Conservation (phyloP, 2,888 invertebrate genomes). For the Scaptomyza cyrtandrae region DNA sequence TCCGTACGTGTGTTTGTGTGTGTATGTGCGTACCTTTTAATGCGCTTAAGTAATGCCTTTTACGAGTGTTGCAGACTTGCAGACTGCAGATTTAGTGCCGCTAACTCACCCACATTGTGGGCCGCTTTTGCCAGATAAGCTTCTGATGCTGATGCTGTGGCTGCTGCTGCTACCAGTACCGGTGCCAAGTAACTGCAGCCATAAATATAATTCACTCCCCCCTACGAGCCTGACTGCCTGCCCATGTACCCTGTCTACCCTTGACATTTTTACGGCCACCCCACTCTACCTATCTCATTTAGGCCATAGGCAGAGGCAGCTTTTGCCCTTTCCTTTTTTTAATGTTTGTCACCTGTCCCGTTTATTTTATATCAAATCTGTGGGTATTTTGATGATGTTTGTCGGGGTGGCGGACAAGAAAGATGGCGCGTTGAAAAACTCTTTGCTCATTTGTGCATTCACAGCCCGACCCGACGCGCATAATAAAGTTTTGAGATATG, state of each 20-base stretch:
- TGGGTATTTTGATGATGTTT: conserved; percentile 52
- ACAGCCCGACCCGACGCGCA: conserved; percentile 49
- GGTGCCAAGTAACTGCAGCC: conserved; percentile 54
- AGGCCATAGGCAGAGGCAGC: conserved; percentile 35
- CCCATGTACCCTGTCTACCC: conserved; percentile 39
- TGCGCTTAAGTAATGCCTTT: conserved; percentile 65
- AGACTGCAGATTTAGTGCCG: conserved; percentile 67
- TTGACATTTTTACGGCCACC: conserved; percentile 53
- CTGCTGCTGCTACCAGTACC: conserved; percentile 19
- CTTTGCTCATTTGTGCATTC: conserved; percentile 51
- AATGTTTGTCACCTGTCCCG: conserved; percentile 74
- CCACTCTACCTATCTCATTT: conserved; percentile 56
- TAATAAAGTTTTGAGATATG: conserved; percentile 79
- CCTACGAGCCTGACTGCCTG: conserved; percentile 21
- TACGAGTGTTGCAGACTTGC: conserved; percentile 62
- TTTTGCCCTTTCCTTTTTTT: conserved; percentile 39
- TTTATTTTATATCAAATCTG: conserved; percentile 75
- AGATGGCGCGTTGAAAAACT: conserved; percentile 31
- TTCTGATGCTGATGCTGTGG: conserved; percentile 20
- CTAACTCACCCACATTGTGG: conserved; percentile 59
- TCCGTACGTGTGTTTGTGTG: conserved; percentile 5
- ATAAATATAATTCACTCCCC: conserved; percentile 77
- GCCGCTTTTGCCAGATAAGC: conserved; percentile 53
- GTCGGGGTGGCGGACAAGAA: background rate
- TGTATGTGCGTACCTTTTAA: conserved; percentile 45